phyloP scores from a whole-genome alignment of 2,113 vertebrate genomes.

The Gymnocephalus cernua region DNA sequence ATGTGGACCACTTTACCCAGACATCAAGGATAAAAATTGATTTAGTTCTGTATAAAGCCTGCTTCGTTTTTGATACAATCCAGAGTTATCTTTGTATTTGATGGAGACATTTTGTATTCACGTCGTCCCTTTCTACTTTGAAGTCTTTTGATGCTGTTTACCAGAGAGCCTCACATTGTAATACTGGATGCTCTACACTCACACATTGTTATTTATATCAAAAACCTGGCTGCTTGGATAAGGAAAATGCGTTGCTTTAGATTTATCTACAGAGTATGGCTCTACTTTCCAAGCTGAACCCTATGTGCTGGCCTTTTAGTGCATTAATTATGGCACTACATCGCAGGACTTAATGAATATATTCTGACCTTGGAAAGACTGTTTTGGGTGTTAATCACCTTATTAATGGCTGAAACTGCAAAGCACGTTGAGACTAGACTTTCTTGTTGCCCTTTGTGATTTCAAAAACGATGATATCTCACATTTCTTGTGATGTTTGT shows the following conservation, averaged over 20 bases:
- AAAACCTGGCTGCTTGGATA: conserved; percentile 15
- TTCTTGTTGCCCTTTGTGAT: conserved; percentile 38
- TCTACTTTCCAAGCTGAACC: not conserved
- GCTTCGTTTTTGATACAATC: conserved; percentile 43
- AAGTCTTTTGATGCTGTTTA: conserved; percentile 58
- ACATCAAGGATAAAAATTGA: conserved; percentile 28
- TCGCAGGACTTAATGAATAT: conserved; percentile 9
- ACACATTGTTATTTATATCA: conserved; percentile 47
- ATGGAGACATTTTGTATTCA: conserved; percentile 60
- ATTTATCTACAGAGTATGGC: conserved; percentile 7
- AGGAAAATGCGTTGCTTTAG: not conserved
- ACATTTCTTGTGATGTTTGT: conserved; percentile 60
- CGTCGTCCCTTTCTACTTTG: conserved; percentile 34
- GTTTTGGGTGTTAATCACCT: conserved; percentile 47
- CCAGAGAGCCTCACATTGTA: conserved; percentile 20
- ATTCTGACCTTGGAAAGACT: conserved; percentile 56
- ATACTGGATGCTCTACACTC: conserved; percentile 17
- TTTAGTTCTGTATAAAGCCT: conserved; percentile 34
- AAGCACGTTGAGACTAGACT: conserved; percentile 32
- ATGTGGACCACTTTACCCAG: conserved; percentile 47
- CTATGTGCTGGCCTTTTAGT: not conserved
- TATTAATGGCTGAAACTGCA: conserved; percentile 32
- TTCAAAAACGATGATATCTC: conserved; percentile 57
- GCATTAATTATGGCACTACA: conserved; percentile 28
- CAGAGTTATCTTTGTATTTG: conserved; percentile 47